A percentile compares a stretch with the other conserved stretches of the same genome.
Evolutionary conservation across 2,113 vertebrate species (phyloP).

Genomic region (Brachyhypopomus occidentalis): DNA sequence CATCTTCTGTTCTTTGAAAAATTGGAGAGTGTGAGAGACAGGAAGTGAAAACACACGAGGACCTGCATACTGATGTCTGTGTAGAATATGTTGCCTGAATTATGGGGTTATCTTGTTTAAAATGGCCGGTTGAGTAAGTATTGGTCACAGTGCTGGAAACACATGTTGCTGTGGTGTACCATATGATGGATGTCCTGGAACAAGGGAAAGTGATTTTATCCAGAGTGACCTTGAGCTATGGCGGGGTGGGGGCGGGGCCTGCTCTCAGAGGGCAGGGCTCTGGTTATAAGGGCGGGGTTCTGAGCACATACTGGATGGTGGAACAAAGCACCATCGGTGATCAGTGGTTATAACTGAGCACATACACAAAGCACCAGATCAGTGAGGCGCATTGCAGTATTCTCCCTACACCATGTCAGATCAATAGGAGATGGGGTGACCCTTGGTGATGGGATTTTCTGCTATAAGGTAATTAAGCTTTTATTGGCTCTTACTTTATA

Average conservation of each 20-base stretch:
- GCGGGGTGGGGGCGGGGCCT: too few species aligned
- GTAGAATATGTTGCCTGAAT: too few species aligned
- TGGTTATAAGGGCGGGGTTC: not conserved
- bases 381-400: slow-evolving; percentile 38
- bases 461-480: slow-evolving; percentile 48
- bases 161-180: not conserved
- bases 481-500: slow-evolving; percentile 46
- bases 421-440: slow-evolving; percentile 50
- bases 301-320: slow-evolving; percentile 15
- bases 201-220: too few species aligned
- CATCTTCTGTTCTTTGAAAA: too few species aligned
- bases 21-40: too few species aligned
- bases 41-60: too few species aligned
- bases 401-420: slow-evolving; percentile 31
- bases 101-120: not conserved
- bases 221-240: too few species aligned
- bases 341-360: slow-evolving; percentile 19
- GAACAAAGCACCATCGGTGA: slow-evolving; percentile 19
- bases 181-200: slow-evolving; percentile 25
- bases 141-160: not conserved
- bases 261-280: not conserved
- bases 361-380: slow-evolving; percentile 40
- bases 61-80: too few species aligned
- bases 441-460: slow-evolving; percentile 37
- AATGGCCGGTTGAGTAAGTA: not conserved